These are phyloP conservation scores for Hyperoplus lanceolatus DNA, from an alignment of 2,797 vertebrate species.

Conservation along the genomic window DNA sequence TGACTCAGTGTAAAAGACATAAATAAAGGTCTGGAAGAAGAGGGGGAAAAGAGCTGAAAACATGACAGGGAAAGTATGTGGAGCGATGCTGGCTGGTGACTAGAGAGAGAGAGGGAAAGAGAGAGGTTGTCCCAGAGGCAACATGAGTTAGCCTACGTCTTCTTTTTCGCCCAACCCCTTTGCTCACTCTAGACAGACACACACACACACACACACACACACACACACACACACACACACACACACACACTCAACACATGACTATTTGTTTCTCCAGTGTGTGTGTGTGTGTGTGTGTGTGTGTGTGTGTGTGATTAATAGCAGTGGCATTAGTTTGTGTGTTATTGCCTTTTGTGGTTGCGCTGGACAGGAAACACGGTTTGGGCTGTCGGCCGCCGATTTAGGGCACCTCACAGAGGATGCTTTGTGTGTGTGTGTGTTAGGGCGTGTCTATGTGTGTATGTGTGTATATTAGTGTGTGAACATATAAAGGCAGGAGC, in stretches of 20 bases:
- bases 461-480: slow-evolving; percentile 38
- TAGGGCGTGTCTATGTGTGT: slow-evolving; percentile 47
- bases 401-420: slow-evolving; percentile 85
- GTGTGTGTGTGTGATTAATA: slow-evolving; percentile 73
- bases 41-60: slow-evolving; percentile 43
- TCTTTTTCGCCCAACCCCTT: slow-evolving; percentile 61
- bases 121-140: slow-evolving; percentile 68
- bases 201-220: slow-evolving; percentile 40
- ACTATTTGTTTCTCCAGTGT: slow-evolving; percentile 48
- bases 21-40: no score
- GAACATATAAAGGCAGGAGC: slow-evolving; percentile 56
- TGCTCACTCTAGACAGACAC: slow-evolving; percentile 19
- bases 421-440: slow-evolving; percentile 81
- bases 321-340: slow-evolving; percentile 75
- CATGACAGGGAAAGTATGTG: slow-evolving; percentile 76
- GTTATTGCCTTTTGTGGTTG: slow-evolving; percentile 83
- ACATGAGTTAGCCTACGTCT: slow-evolving; percentile 68
- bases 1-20: slow-evolving; percentile 70
- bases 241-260: slow-evolving; percentile 53
- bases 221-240: slow-evolving; percentile 20
- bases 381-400: slow-evolving; percentile 78
- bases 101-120: slow-evolving; percentile 65
- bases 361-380: slow-evolving; percentile 80
- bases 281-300: slow-evolving; percentile 65
- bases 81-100: slow-evolving; percentile 78